Percentiles rank a stretch among this genome's conserved stretches.
Evolutionary conservation across 2,113 vertebrate genomes (phyloP).

Genomic region (Phrynocephalus versicolor): DNA sequence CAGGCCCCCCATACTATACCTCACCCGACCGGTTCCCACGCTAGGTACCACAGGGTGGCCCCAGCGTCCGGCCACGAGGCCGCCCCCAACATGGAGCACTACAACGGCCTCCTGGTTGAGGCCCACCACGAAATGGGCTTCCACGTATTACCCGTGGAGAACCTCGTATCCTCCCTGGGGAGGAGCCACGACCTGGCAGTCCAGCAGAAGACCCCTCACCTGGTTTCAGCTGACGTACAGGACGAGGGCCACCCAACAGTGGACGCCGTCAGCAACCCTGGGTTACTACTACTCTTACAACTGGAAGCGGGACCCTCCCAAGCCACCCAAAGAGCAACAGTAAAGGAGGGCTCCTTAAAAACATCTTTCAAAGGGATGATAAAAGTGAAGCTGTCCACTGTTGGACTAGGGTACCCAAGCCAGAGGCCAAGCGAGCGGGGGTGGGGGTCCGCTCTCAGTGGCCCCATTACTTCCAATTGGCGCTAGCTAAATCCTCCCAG

Average conservation of each 20-base stretch:
- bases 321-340: neutral
- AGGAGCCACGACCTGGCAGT: neutral
- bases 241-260: neutral
- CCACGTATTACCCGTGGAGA: neutral
- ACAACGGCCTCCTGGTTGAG: neutral
- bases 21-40: too few relatives aligned
- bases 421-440: too few relatives aligned
- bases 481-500: neutral
- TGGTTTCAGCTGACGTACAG: neutral
- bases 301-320: neutral
- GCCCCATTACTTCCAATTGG: neutral
- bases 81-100: neutral
- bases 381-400: neutral
- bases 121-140: neutral
- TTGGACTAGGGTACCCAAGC: neutral
- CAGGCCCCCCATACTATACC: too few relatives aligned
- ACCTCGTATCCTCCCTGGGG: neutral
- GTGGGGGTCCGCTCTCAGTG: fast-evolving
- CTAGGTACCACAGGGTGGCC: too few relatives aligned
- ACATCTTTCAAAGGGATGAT: too few relatives aligned
- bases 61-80: neutral
- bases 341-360: neutral
- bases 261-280: too few relatives aligned
- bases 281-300: neutral
- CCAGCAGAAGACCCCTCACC: neutral